Percentiles rank a stretch among this genome's conserved stretches.
These are phyloP conservation scores for Tholera decimalis DNA, from an alignment of 2,888 invertebrate species.

Conservation along the genomic window DNA sequence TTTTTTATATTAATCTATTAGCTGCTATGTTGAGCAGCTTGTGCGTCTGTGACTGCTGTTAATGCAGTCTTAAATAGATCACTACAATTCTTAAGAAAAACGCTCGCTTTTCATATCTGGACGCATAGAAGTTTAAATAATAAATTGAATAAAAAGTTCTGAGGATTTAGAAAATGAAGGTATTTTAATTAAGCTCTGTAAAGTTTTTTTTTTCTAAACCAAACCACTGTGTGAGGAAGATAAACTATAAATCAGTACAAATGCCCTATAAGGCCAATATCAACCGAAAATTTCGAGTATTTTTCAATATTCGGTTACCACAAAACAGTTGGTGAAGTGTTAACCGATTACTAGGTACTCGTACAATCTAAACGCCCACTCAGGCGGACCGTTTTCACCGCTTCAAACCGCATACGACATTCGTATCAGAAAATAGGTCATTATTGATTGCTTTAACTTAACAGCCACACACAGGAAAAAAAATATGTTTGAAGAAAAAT, in stretches of 20 bases:
- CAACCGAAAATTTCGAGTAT: neutral
- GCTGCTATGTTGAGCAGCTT: no score
- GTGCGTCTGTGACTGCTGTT: no score
- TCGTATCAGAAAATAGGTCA: slow-evolving; percentile 34
- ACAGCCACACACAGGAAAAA: slow-evolving; percentile 14
- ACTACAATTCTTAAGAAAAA: no score
- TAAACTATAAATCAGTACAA: slow-evolving; percentile 2
- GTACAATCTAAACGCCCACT: slow-evolving; percentile 1
- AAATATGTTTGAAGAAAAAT: slow-evolving; percentile 37
- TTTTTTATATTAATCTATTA: no score
- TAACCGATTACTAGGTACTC: slow-evolving; percentile 29
- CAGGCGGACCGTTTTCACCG: neutral
- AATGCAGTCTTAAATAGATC: no score
- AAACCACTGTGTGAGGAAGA: no score
- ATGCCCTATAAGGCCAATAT: neutral
- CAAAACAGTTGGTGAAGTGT: neutral
- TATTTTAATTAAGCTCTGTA: no score
- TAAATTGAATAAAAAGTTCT: no score
- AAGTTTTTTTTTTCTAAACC: no score
- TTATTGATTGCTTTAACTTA: slow-evolving; percentile 31
- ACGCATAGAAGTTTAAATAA: no score
- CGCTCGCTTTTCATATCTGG: no score
- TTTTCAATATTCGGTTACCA: slow-evolving; percentile 5
- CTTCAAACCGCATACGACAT: slow-evolving; percentile 17
- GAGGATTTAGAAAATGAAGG: no score